A percentile compares a stretch with the other conserved stretches of the same genome.
Conservation (phyloP, 2,888 invertebrate species). For the Agrypnus murinus region DNA sequence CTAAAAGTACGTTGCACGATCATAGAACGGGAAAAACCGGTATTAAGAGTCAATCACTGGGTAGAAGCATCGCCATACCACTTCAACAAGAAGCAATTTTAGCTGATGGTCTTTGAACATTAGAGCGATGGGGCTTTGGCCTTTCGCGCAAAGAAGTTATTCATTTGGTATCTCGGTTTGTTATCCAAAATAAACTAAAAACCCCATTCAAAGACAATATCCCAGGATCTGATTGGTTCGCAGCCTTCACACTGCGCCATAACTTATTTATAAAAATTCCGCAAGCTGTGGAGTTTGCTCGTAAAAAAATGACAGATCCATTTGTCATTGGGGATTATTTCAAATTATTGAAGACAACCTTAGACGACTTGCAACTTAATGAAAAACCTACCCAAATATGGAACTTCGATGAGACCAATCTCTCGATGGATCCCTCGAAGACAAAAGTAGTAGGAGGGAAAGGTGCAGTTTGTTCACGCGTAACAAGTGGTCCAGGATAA, state of each 20-base stretch:
- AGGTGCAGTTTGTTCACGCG: conserved; percentile 29
- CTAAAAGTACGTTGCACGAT: no score
- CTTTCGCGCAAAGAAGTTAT: conserved; percentile 61
- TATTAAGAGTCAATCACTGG: background rate
- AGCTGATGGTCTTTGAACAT: background rate
- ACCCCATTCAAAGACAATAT: conserved; percentile 56
- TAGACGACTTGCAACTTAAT: conserved; percentile 40
- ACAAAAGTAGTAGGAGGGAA: conserved; percentile 52
- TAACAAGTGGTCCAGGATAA: conserved; percentile 46
- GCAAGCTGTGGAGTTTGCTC: conserved; percentile 62
- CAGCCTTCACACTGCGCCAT: conserved; percentile 55
- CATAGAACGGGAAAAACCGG: background rate
- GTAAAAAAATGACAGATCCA: conserved; percentile 58
- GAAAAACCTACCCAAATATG: conserved; percentile 53
- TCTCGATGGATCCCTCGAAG: conserved; percentile 46
- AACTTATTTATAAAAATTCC: conserved; percentile 64
- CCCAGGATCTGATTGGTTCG: conserved; percentile 59
- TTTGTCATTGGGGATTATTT: no score
- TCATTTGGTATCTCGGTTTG: conserved; percentile 59
- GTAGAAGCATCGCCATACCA: background rate
- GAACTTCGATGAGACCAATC: conserved; percentile 56
- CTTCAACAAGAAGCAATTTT: background rate
- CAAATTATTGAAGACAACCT: conserved; percentile 44
- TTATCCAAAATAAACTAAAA: conserved; percentile 52
- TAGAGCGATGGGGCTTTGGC: conserved; percentile 64